Evolutionary conservation across 2,113 vertebrate genomes (phyloP), one percentile per base, ranked within the genome.

Genomic region (Brachirus orientalis): DNA sequence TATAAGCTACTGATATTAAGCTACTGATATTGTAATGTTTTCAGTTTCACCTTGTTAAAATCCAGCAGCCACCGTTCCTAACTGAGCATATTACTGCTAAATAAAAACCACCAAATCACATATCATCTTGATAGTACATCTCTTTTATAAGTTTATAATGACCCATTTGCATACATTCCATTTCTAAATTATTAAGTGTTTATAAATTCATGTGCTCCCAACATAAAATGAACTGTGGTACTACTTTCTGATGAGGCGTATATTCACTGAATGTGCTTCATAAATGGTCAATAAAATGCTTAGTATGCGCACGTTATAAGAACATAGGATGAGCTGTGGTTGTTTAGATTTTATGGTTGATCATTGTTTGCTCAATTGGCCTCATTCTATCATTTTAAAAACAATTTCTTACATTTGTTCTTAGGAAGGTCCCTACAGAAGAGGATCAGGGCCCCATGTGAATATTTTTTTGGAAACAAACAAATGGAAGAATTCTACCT

Each of bases 1-100:
- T 52, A 46, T 67, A 56, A 77, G 62, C 74, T 84, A 80, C 77
- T 84, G 68, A 77, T 80, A 58, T 28, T 44, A 70, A 77, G 77
- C 77, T 75, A 53, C 69, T 80, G 69, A 71, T 57, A 28, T 57
- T 72, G 16, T 69, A 50, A 67, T 14, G 62, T 80, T 67, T 73
- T 67, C 69, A 44, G 43, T 28, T 67, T 11, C 60, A 56, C 16
- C 17, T 9, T 48, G 54, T 52, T 63, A 47, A 45, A n/a, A 51
- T 38, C 12, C 19, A 58, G 28, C 52, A 59, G 37, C 52, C 46
- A 68, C 28, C 47, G 35, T 50, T 37, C n/a, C 16, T 35, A 53
- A 48, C 33, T 35, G 16, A 33, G 43, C 56, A 66, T 9, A 50
- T 54, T 55, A 41, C 28, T 74, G 47, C 10, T 55, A n/a, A 53